These are phyloP conservation scores for Apamea crenata DNA, from an alignment of 2,888 invertebrate genomes.

Conservation along the genomic window DNA sequence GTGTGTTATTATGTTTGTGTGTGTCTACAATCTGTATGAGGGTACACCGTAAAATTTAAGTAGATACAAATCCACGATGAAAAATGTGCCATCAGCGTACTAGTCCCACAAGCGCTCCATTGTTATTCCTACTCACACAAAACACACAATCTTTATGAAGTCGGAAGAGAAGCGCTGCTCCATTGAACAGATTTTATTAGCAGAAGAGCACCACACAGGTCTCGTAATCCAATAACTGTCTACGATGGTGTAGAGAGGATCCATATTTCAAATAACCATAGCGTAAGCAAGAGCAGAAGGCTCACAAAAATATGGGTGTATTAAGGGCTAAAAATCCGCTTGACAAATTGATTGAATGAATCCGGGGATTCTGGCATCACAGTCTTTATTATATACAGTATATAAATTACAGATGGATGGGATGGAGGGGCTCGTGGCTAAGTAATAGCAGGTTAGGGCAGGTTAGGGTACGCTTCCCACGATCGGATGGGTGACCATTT, in stretches of 20 bases:
- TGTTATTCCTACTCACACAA: constrained; percentile 34
- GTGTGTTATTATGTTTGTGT: neutral
- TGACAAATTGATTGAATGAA: neutral
- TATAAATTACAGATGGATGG: neutral
- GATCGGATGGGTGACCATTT: too few relatives aligned
- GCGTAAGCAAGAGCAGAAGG: constrained; percentile 19
- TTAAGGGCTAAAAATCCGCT: neutral
- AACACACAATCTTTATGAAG: constrained; percentile 46
- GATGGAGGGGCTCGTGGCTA: too few relatives aligned
- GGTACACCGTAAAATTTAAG: neutral
- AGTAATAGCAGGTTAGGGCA: too few relatives aligned
- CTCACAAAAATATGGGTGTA: neutral
- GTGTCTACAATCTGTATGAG: neutral
- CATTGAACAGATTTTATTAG: constrained; percentile 66
- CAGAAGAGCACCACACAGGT: constrained; percentile 59
- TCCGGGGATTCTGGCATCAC: neutral
- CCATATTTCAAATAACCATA: constrained; percentile 64
- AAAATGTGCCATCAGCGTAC: too few relatives aligned
- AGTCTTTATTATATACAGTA: neutral
- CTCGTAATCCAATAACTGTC: constrained; percentile 72
- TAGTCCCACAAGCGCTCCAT: constrained; percentile 6
- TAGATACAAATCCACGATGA: neutral
- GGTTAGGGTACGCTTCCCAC: too few relatives aligned
- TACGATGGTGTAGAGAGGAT: constrained; percentile 57
- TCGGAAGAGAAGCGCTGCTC: constrained; percentile 49